Conservation (phyloP, 2,113 vertebrate genomes). For the Ia io region DNA sequence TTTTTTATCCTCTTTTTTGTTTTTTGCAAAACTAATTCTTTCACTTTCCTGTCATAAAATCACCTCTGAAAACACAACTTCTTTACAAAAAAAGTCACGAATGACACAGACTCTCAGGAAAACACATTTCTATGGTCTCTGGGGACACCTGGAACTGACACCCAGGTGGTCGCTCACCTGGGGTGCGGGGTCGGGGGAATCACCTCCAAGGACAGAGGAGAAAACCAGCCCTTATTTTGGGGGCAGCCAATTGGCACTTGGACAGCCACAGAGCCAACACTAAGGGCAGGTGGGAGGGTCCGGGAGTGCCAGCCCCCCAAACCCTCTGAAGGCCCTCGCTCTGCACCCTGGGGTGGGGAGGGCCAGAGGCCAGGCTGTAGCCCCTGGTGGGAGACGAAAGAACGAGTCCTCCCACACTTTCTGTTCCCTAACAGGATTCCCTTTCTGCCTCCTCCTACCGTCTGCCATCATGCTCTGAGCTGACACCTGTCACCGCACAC, state of each 20-base stretch:
- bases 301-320: background rate
- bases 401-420: background rate
- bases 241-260: constrained; percentile 76
- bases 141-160: constrained; percentile 69
- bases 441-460: constrained; percentile 54
- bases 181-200: constrained; percentile 20
- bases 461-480: constrained; percentile 2
- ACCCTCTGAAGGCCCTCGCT: background rate
- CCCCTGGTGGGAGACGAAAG: background rate
- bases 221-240: constrained; percentile 76
- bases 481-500: background rate
- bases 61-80: constrained; percentile 87
- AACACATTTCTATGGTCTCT: constrained; percentile 80
- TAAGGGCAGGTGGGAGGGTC: background rate
- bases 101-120: constrained; percentile 86
- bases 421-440: constrained; percentile 64
- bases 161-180: constrained; percentile 53
- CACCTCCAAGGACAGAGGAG: constrained; percentile 61
- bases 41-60: constrained; percentile 88
- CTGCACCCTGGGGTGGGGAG: background rate
- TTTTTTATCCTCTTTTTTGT: constrained; percentile 64
- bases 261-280: constrained; percentile 54
- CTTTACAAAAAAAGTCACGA: constrained; percentile 83
- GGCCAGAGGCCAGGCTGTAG: background rate
- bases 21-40: constrained; percentile 89